phyloP scores from a whole-genome alignment of 2,113 vertebrate genomes.

The Muntiacus reevesi region DNA sequence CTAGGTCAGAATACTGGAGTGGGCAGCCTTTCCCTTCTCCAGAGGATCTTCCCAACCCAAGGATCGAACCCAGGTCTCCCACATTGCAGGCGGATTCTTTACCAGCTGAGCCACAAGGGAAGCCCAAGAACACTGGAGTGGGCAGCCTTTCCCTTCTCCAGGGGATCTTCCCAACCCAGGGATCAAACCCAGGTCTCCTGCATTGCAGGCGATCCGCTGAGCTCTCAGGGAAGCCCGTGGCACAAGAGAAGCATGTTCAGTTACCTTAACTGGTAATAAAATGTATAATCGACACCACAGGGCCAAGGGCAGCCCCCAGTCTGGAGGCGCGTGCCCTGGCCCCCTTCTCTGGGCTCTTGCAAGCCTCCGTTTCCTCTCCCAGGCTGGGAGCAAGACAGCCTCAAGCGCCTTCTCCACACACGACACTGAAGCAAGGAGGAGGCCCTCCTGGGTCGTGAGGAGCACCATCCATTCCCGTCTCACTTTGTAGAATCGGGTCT shows the following conservation, averaged over 20 bases:
- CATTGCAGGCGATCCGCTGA: not conserved
- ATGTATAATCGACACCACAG: not conserved
- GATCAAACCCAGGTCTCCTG: not conserved
- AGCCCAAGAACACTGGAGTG: not conserved
- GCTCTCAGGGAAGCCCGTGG: not conserved
- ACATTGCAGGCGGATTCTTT: not conserved
- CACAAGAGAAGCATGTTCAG: not conserved
- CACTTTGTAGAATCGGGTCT: not conserved
- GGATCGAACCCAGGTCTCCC: not conserved
- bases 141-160: not conserved
- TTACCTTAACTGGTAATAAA: not conserved
- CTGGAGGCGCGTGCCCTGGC: not conserved
- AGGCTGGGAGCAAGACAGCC: not conserved
- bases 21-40: not conserved
- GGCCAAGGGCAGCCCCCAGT: not conserved
- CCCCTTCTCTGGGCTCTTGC: not conserved
- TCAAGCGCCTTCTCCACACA: not conserved
- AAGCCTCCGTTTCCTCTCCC: not conserved
- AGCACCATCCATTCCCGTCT: not conserved
- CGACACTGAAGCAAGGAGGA: not conserved
- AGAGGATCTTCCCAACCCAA: not conserved
- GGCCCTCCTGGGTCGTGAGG: not conserved
- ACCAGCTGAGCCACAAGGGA: not conserved
- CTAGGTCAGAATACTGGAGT: not conserved
- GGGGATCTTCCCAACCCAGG: not conserved